A percentile compares a stretch with the other conserved stretches of the same genome.
Evolutionary conservation across 2,888 invertebrate genomes (phyloP).

Genomic region (Synanthedon tipuliformis): DNA sequence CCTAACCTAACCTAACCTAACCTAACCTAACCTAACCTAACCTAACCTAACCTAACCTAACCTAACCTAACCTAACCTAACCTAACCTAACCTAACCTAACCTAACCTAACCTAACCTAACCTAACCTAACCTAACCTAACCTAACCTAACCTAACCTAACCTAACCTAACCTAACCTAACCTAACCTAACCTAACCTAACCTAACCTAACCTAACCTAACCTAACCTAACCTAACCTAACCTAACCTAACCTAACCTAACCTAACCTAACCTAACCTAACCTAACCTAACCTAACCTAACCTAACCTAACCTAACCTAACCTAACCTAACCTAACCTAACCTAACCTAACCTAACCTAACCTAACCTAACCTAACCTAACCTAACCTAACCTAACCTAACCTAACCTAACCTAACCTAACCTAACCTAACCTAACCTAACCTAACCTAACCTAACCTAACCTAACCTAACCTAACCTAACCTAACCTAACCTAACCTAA

Average conservation of each 20-base stretch:
- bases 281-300: background rate
- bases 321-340: slow-evolving; percentile 12
- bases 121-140: slow-evolving; percentile 13
- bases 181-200: slow-evolving; percentile 16
- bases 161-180: slow-evolving; percentile 14
- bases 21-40: slow-evolving; percentile 1
- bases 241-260: background rate
- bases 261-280: background rate
- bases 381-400: slow-evolving; percentile 10
- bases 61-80: slow-evolving; percentile 8
- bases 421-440: too few species aligned
- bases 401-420: too few species aligned
- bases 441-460: background rate
- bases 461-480: slow-evolving; percentile 8
- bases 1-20: too few species aligned
- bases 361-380: slow-evolving; percentile 4
- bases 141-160: slow-evolving; percentile 13
- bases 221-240: background rate
- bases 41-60: slow-evolving; percentile 7
- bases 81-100: background rate
- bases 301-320: slow-evolving; percentile 6
- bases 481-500: slow-evolving; percentile 14
- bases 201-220: slow-evolving; percentile 14
- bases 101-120: slow-evolving; percentile 2
- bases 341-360: slow-evolving; percentile 6